These are phyloP conservation scores for Teleiodes luculella DNA, from an alignment of 2,888 invertebrate species.

Conservation along the genomic window DNA sequence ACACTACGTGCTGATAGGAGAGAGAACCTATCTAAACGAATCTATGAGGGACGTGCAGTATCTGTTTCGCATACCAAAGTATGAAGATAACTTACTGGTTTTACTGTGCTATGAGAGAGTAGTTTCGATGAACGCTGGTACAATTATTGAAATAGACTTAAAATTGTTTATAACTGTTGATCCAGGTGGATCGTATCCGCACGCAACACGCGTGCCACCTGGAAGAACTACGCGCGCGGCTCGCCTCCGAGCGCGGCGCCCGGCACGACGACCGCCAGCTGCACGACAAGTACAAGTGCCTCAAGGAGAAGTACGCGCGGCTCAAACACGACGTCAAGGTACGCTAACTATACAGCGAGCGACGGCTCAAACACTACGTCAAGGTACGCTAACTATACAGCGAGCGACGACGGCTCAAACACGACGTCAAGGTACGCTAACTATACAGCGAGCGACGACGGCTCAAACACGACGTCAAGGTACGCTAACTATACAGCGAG, in stretches of 20 bases:
- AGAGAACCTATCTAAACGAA: no score
- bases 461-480: background rate
- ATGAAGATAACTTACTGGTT: no score
- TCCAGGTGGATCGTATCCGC: slow-evolving; percentile 83
- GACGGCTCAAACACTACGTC: slow-evolving; percentile 71
- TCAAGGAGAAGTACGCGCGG: slow-evolving; percentile 89
- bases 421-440: slow-evolving; percentile 87
- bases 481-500: no score
- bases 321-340: slow-evolving; percentile 89
- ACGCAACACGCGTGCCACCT: slow-evolving; percentile 83
- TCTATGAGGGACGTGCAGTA: no score
- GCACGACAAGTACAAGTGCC: slow-evolving; percentile 87
- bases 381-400: no score
- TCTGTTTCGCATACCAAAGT: no score
- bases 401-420: no score
- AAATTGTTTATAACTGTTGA: no score
- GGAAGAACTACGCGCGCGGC: slow-evolving; percentile 80
- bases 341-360: slow-evolving; percentile 53
- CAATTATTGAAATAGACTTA: no score
- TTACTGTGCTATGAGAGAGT: no score
- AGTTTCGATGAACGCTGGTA: no score
- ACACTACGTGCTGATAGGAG: no score
- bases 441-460: background rate
- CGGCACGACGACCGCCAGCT: slow-evolving; percentile 81
- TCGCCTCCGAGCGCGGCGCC: slow-evolving; percentile 78